Evolutionary conservation across 2,888 invertebrate genomes (phyloP), one percentile per base, ranked within the genome.

Genomic region (Magallana nippona): DNA sequence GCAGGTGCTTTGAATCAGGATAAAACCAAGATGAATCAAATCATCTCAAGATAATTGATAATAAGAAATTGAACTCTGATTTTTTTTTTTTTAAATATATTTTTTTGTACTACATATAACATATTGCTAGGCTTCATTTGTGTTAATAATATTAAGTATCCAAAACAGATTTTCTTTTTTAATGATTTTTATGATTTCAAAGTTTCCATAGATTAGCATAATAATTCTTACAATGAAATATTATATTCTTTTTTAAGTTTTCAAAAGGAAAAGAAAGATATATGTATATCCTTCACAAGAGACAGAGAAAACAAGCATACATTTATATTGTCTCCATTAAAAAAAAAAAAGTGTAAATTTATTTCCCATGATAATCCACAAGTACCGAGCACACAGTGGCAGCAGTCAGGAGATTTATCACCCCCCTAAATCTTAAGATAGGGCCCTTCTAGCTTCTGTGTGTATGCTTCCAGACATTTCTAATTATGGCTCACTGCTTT

Each of bases 401-500:
- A 27, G 13, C 60, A 81, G 32, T 44, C 80, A 56, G 27, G n/a
- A 80, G 27, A 57, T 58, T 15, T 58, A 57, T 80, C 58, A 63
- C 56, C 63, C 63, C 81, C 71, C 62, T 63, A 71, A 71, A 71
- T 71, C 71, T 71, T 13, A 44, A 27, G 27, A 71, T 71, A 71
- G 71, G 27, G 44, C 44, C 27, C 71, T 22, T 22, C 71, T 32
- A 27, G 71, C 78, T 62, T 78, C 62, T 56, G 32, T 60, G 82
- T 19, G 60, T 44, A 44, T 55, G 60, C 60, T n/a, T n/a, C 32
- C 82, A 82, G 82, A 82, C 82, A 82, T 82, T 78, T 82, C 82
- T 82, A 82, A 82, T 82, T 82, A 82, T 82, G 78, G 82, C 78
- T 82, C 82, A 78, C 17, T 17, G 78, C 56, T 82, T 78, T 78